Evolutionary conservation across 1,140 invertebrate species (phyloP), one percentile per base, ranked within the genome.

Genomic region (Papilio glaucus): DNA sequence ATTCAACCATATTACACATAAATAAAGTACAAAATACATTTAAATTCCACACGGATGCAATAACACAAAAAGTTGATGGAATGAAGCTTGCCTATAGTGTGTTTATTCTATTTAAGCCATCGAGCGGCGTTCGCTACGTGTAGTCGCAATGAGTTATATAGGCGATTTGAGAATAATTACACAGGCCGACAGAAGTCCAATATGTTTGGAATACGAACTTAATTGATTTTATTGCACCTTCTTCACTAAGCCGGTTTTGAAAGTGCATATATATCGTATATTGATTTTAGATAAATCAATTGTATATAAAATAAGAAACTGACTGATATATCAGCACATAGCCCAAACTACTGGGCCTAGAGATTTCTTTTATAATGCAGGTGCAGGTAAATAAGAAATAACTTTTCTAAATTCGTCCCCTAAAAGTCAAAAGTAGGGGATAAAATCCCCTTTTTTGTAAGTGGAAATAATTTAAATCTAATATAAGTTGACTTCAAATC

Each of bases 71-170:
- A 86, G 81, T 80, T 81, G 80, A 76, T 79, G 81, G 84, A 86
- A 85, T 85, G 81, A 87, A 77, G 80, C 79, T 85, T 79, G 84
- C 84, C 79, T 83, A 83, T 79, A 76, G 73, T 72, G 75, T 78
- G 74, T 84, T 83, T 84, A 81, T 84, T 83, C 80, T 87, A 87
- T 87, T 87, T 87, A 81, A 73, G 75, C 75, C 29, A 73, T 73
- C 75, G 72, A 78, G 77, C 78, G 79, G 73, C 76, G 63, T 77
- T 81, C 67, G 67, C 75, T 77, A 75, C 73, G 73, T 80, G 78
- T 81, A 82, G 74, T 80, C 53, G 42, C 63, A 42, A 72, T 73
- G 61, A 74, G 45, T 70, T 75, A 76, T 73, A 82, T 79, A 79
- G 79, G 77, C 76, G 75, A 78, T 80, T 82, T 79, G 29, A 75